Base-by-base conservation (phyloP, 2,797 vertebrate genomes). In the Gymnothorax reevesii region DNA sequence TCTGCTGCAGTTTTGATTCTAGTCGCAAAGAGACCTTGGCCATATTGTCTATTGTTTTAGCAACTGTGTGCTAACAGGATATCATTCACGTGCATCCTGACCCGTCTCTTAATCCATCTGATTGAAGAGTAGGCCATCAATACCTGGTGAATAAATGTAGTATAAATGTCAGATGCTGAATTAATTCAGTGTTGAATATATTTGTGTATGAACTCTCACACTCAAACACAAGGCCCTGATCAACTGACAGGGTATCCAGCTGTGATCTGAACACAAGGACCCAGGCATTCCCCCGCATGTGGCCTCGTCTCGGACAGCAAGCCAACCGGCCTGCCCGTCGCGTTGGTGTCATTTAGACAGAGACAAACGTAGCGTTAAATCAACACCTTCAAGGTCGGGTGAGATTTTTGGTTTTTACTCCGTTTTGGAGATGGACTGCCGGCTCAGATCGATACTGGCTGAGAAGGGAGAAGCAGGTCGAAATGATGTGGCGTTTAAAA, bases 391-490 rank as follows among this genome's bases (percentile, higher is more conserved):
- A 87, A 89, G 88, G 88, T 90, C 90, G 75, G 91, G 88, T 86
- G 79, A 73, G 64, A 87, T 62, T 86, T 17, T 90, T 90, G 86
- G 62, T 85, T 83, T 54, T 82, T 86, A 27, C 59, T 73, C 59
- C 13, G 10, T 52, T 59, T 85, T 86, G 79, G 77, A 73, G 64
- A 52, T 83, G 83, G 49, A 49, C 77, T 82, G 83, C 82, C 62
- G 52, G 62, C 83, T 86, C 73, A 55, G 87, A 89, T 84, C 85
- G 85, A 90, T 91, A 87, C 85, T 88, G 87, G 73, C 8, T 82
- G 33, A 64, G 89, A 88, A 89, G 71, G 91, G 89, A 90, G 88
- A 85, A 89, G 87, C 52, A 79, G 75, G 57, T 84, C 88, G 87
- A 84, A 90, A 90, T 90, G 60, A 83, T 84, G 80, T 86, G 88